Percentiles rank a stretch among this genome's conserved stretches.
Conservation (phyloP, 2,797 vertebrate species). For the Cossypha caffra region DNA sequence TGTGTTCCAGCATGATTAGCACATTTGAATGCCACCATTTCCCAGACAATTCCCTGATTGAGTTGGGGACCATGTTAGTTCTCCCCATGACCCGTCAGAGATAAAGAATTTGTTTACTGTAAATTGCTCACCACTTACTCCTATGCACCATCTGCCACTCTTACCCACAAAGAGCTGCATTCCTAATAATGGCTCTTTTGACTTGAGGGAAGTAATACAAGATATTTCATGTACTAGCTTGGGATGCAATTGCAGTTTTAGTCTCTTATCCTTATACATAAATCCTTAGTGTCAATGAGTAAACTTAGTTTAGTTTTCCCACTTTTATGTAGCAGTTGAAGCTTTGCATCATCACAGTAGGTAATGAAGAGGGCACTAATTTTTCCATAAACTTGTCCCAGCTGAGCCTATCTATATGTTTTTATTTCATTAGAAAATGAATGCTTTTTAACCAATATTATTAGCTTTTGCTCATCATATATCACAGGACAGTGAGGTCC, state of each 20-base stretch:
- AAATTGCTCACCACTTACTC: conserved; percentile 84
- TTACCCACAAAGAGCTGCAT: conserved; percentile 65
- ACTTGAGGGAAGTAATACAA: conserved; percentile 60
- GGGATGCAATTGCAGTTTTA: neutral
- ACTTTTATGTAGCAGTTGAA: neutral
- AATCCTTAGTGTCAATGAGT: neutral
- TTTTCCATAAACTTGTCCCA: neutral
- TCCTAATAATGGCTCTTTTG: conserved; percentile 81
- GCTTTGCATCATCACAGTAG: neutral
- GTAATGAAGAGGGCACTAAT: neutral
- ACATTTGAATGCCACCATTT: conserved; percentile 67
- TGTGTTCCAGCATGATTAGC: neutral
- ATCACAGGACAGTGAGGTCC: neutral
- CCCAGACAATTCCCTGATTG: conserved; percentile 75
- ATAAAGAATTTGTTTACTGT: conserved; percentile 97
- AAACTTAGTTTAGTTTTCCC: neutral
- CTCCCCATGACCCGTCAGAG: conserved; percentile 90
- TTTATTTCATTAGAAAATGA: neutral
- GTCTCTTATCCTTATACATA: neutral
- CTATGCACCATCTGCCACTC: conserved; percentile 88
- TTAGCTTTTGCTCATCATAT: neutral
- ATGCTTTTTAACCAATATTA: neutral
- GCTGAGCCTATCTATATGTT: neutral
- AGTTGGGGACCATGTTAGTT: conserved; percentile 75
- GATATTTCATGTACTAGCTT: neutral